Base-by-base conservation (phyloP, 2,888 invertebrate genomes). In the Selenia dentaria region DNA sequence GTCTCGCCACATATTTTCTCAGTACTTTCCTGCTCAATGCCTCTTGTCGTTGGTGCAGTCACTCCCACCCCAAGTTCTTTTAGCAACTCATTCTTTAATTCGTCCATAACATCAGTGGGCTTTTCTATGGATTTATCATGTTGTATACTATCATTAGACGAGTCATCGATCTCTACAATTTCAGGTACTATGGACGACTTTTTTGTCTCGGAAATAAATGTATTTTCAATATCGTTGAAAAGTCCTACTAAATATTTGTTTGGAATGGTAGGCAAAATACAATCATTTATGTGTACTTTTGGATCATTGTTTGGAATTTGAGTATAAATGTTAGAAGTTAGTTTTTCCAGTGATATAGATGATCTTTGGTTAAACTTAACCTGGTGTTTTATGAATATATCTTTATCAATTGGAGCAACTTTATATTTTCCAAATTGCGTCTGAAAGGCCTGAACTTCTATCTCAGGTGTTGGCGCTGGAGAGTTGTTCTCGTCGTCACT, bases 401-500 rank as follows among this genome's bases (percentile, higher is more conserved):
- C 54, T 37, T 52, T 54, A 18, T 74, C 54, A 12, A 76, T 59
- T 1, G 42, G 27, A 25, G 56, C 51, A 9, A 79, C 52, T 34
- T 64, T 68, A 58, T 64, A 81, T 25, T 62, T 68, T n/a, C 85
- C 87, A 60, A 67, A 82, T 60, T 86, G 76, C 1, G 86, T 87
- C 33, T 60, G 59, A 78, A 75, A 41, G 16, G 51, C 25, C 56
- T 56, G 51, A 12, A 50, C 11, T 0, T 28, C 10, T 28, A 6
- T 10, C 2, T 33, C 10, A n/a, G 0, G 22, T 16, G 18, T 1
- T 33, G 12, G 2, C 37, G 28, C 2, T 16, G 13, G 1, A 13
- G 3, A 10, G 10, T 13, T 8, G n/a, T 37, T 79, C 49, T 89
- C 89, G 3, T 89, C 88, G 28, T 89, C 89, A 51, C 87, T 89